Conservation (phyloP, 2,888 invertebrate species). For the Falcaria lacertinaria region DNA sequence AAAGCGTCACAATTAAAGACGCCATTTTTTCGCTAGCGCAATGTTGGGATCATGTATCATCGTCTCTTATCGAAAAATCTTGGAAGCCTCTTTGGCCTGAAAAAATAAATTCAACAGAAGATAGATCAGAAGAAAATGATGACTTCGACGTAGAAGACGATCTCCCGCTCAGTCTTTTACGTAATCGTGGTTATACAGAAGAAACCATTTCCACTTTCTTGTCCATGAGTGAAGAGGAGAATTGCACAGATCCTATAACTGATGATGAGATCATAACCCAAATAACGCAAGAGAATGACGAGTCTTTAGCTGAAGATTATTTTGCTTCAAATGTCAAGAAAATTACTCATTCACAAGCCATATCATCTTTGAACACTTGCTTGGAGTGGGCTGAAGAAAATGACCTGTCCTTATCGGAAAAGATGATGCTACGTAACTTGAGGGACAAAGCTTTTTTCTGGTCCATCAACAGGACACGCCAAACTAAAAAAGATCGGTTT, state of each 20-base stretch:
- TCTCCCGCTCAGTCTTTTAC: slow-evolving; percentile 10
- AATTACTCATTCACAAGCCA: slow-evolving; percentile 9
- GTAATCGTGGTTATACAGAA: slow-evolving; percentile 9
- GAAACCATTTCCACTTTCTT: slow-evolving; percentile 9
- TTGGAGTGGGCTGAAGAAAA: slow-evolving; percentile 9
- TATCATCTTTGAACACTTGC: slow-evolving; percentile 9
- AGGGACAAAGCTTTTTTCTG: slow-evolving; percentile 7
- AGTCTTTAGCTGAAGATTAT: slow-evolving; percentile 6
- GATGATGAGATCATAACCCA: slow-evolving; percentile 13
- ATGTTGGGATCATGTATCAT: slow-evolving; percentile 23
- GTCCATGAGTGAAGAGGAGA: slow-evolving; percentile 9
- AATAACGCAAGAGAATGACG: slow-evolving; percentile 12
- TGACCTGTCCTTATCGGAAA: slow-evolving; percentile 9
- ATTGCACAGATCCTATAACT: slow-evolving; percentile 10
- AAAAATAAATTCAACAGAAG: slow-evolving; percentile 19
- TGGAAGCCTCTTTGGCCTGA: slow-evolving; percentile 29
- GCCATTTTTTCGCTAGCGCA: slow-evolving; percentile 27
- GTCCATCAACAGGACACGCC: slow-evolving; percentile 4
- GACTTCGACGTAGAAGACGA: slow-evolving; percentile 7
- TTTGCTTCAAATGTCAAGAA: slow-evolving; percentile 9
- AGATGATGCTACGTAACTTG: slow-evolving; percentile 11
- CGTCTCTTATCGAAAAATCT: slow-evolving; percentile 24
- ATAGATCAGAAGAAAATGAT: slow-evolving; percentile 22
- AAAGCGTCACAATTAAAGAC: slow-evolving; percentile 24
- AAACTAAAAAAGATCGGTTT: slow-evolving; percentile 6